A percentile compares a stretch with the other conserved stretches of the same genome.
Evolutionary conservation across 2,113 vertebrate species (phyloP).

Genomic region (Acrocephalus kingi): DNA sequence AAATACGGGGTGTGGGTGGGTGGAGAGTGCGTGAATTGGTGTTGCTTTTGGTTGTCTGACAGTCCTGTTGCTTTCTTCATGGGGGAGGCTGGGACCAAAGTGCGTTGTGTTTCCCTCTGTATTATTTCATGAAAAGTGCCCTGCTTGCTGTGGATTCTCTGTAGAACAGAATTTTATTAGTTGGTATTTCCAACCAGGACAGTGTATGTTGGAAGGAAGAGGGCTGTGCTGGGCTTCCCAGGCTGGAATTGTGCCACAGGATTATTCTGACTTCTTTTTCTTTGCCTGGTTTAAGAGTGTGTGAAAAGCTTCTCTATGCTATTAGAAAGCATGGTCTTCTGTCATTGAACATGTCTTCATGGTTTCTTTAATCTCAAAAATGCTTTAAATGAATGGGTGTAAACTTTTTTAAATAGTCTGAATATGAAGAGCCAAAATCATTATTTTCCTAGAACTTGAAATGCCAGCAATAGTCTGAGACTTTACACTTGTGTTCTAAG

Average conservation of each 20-base stretch:
- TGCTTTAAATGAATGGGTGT: slow-evolving; percentile 72
- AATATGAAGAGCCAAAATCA: slow-evolving; percentile 71
- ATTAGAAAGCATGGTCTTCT: slow-evolving; percentile 64
- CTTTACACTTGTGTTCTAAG: slow-evolving; percentile 70
- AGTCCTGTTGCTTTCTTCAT: neutral
- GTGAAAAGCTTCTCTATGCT: slow-evolving; percentile 52
- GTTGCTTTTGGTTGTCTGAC: neutral
- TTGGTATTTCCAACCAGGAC: slow-evolving; percentile 22
- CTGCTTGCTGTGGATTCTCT: neutral
- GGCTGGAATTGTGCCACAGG: neutral
- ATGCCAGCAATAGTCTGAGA: slow-evolving; percentile 74
- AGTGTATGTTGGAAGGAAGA: neutral
- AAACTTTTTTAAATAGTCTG: slow-evolving; percentile 73
- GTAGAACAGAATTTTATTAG: slow-evolving; percentile 1
- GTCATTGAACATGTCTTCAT: slow-evolving; percentile 71
- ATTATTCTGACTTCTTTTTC: neutral
- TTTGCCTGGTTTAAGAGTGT: slow-evolving; percentile 10
- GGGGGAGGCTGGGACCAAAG: neutral
- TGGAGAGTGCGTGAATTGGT: neutral
- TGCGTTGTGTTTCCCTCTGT: neutral
- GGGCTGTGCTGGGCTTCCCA: neutral
- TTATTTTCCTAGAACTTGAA: slow-evolving; percentile 71
- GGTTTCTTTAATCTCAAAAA: slow-evolving; percentile 74
- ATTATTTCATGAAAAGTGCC: neutral
- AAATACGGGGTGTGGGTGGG: neutral